phyloP scores from a whole-genome alignment of 2,797 vertebrate species.

The Coccyzus lansbergi region DNA sequence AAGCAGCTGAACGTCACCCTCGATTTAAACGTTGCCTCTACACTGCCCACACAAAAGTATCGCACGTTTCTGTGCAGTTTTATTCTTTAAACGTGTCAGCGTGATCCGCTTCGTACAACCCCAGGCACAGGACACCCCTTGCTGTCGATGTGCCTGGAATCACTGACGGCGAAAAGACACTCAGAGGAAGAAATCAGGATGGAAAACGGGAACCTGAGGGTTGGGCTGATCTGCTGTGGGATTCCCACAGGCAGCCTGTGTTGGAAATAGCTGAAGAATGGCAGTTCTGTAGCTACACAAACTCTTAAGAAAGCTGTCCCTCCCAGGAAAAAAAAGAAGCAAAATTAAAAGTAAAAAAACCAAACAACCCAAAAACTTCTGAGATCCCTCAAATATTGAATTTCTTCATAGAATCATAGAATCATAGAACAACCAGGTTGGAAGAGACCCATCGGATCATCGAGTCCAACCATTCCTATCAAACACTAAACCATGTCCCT shows the following conservation, averaged over 20 bases:
- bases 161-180: neutral
- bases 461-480: no score
- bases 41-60: neutral
- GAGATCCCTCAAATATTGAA: neutral
- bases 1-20: neutral
- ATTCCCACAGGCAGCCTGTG: neutral
- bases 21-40: neutral
- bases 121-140: neutral
- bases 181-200: neutral
- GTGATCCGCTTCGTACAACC: neutral
- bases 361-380: neutral
- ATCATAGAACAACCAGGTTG: no score
- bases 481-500: no score
- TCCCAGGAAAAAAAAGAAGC: neutral
- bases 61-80: neutral
- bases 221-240: neutral
- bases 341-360: neutral
- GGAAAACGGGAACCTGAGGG: neutral
- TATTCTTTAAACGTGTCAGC: neutral
- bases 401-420: no score
- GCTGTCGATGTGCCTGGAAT: neutral
- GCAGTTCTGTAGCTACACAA: neutral
- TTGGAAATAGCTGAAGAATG: neutral
- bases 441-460: no score
- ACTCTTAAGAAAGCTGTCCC: neutral